Base-by-base conservation (phyloP, 30 jellyfish, hydroid and myxozoan species). In the Rhopilema esculentum region DNA sequence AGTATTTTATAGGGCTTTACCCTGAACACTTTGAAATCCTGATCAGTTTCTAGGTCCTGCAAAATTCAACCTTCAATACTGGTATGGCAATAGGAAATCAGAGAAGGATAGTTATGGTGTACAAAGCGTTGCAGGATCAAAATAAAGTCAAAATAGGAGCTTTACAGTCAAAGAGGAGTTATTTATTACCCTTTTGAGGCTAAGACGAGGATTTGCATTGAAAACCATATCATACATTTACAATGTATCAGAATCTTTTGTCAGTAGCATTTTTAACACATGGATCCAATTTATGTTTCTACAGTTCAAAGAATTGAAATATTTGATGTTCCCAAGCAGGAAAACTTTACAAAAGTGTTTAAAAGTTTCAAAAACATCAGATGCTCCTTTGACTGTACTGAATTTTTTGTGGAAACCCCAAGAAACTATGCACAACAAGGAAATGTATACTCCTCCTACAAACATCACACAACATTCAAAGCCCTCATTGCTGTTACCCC, bases 331-430 rank as follows among this genome's bases (percentile, higher is more conserved):
- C 51, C 93, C 93, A 16, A 79, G 66, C 26, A 70, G 81, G 30
- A 66, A 84, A 69, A 68, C 80, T 25, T 50, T 84, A 18, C 93
- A 16, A 71, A 84, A 26, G 93, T 84, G 51, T 70, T 84, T 29
- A 53, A 30, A n/a, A 15, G 62, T 15, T 80, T 80, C 85, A 80
- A 65, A 48, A 80, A 32, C 4, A 32, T 80, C 18, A 24, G 91
- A 2, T 77, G 88, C 63, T 53, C 88, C 16, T 52, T 85, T 72
- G 97, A 91, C 85, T 91, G 97, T 48, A 91, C 97, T 1, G 97
- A 91, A 49, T 84, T 84, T 27, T 33, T 18, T 28, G 75, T 87
- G 50, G 72, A 91, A 53, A 57, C 66, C 15, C 97, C 94, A 12
- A 66, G 88, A 1, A 79, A 91, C 66, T 91, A 84, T 86, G 82